Conservation (phyloP, 1,140 invertebrate species). For the Musca vetustissima region DNA sequence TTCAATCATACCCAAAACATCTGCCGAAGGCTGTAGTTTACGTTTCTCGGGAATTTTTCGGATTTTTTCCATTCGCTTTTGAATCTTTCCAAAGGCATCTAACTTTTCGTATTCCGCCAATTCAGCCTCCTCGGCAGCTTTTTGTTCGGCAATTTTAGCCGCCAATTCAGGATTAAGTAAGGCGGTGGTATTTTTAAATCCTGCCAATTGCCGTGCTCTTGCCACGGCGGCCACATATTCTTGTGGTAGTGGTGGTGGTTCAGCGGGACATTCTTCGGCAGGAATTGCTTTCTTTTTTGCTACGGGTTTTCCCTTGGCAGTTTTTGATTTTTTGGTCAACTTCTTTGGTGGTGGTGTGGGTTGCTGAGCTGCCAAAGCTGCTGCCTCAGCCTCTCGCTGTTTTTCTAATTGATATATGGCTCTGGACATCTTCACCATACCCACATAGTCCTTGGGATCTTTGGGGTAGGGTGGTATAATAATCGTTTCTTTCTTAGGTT, state of each 20-base stretch:
- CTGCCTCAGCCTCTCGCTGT: background rate
- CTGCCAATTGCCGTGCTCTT: background rate
- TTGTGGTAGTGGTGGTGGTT: background rate
- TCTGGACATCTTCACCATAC: background rate
- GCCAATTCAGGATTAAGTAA: background rate
- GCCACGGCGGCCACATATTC: background rate
- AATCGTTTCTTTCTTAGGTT: background rate
- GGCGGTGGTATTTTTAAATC: background rate
- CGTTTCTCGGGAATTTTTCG: background rate
- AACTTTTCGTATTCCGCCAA: background rate
- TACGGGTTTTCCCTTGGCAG: background rate
- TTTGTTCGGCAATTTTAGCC: background rate
- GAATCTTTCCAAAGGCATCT: background rate
- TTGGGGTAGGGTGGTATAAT: conserved; percentile 1
- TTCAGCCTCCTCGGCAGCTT: background rate
- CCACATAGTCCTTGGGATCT: conserved; percentile 4
- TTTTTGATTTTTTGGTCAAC: background rate
- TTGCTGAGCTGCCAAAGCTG: background rate
- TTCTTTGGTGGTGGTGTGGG: background rate
- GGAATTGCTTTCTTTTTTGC: too few species aligned
- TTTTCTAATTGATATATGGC: background rate
- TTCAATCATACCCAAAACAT: background rate
- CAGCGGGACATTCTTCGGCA: background rate
- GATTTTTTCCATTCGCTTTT: background rate
- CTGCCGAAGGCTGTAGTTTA: background rate